Evolutionary conservation across 2,888 invertebrate species (phyloP), one percentile per base, ranked within the genome.

Genomic region (Eupelmus urozonus): DNA sequence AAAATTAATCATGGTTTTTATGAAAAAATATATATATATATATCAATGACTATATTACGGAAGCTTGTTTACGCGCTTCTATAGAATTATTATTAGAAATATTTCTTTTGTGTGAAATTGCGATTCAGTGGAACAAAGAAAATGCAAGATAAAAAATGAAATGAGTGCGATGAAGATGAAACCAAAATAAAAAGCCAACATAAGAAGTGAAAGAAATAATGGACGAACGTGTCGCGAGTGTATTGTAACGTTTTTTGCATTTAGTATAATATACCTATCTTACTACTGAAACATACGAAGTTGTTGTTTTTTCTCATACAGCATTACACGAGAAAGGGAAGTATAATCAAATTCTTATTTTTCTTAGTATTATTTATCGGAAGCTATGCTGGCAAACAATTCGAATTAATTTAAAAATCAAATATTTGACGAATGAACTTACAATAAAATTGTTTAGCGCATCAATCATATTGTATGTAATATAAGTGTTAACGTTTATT

Each of bases 231-330:
- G 85, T 83, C 82, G 83, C 83, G 85, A 86, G 85, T 87, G 85
- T 86, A 87, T 87, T 87, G 87, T 88, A 87, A 87, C 85, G 51
- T 75, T 87, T 88, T 87, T 88, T 88, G 86, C 88, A 88, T 88
- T 88, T 88, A 88, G 87, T 87, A 88, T 87, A 87, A 87, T 86
- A 87, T 87, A 88, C 85, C 85, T 87, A 86, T 84, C 88, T 87
- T 85, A 86, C 83, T 88, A 87, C 85, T 70, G 53, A 85, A 85
- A 83, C 18, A 63, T 72, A 49, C n/a, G 53, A 74, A 77, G 78
- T 76, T 78, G 77, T 81, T 74, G 9, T 63, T 59, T 62, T n/a
- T 63, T 49, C 11, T 73, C 3, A 7, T 53, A 20, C 27, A 25
- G 20, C 9, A 45, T 13, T 9, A 45, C 13, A 45, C 45, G 3